These are phyloP conservation scores for Tiaroga cobitis DNA, from an alignment of 2,797 vertebrate species.

Conservation along the genomic window DNA sequence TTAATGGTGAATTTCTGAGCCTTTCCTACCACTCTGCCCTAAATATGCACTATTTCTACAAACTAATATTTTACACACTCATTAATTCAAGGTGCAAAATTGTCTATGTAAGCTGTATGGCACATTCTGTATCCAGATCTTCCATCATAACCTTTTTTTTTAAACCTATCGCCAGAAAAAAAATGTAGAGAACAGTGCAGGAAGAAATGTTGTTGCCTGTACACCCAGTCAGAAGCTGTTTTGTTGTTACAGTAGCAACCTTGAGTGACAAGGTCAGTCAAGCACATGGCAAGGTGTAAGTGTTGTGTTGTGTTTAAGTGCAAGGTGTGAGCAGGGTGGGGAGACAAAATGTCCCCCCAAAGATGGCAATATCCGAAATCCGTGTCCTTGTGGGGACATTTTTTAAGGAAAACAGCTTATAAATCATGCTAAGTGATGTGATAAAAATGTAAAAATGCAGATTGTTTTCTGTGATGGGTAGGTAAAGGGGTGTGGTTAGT, in stretches of 20 bases:
- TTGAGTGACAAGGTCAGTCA: constrained; percentile 5
- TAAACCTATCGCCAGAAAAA: background rate
- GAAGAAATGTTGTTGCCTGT: background rate
- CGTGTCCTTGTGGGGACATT: no score
- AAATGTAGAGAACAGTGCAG: background rate
- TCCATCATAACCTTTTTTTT: background rate
- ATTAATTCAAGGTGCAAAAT: background rate
- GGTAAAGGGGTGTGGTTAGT: no score
- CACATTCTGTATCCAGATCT: background rate
- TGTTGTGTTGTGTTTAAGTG: constrained; percentile 1
- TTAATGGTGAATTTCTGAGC: background rate
- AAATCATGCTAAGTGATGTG: no score
- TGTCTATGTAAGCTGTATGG: background rate
- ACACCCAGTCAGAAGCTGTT: background rate
- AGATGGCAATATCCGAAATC: no score
- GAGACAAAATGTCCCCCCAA: no score
- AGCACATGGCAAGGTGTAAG: constrained; percentile 9
- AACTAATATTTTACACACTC: background rate
- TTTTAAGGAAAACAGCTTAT: no score
- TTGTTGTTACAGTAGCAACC: constrained; percentile 10
- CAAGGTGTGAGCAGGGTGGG: no score
- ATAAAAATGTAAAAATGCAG: no score
- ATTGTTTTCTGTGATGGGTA: no score
- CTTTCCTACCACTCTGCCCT: background rate
- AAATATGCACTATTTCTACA: background rate